Percentiles rank a stretch among this genome's conserved stretches.
Evolutionary conservation across 1,140 invertebrate genomes (phyloP).

Genomic region (Anastatus disparis): DNA sequence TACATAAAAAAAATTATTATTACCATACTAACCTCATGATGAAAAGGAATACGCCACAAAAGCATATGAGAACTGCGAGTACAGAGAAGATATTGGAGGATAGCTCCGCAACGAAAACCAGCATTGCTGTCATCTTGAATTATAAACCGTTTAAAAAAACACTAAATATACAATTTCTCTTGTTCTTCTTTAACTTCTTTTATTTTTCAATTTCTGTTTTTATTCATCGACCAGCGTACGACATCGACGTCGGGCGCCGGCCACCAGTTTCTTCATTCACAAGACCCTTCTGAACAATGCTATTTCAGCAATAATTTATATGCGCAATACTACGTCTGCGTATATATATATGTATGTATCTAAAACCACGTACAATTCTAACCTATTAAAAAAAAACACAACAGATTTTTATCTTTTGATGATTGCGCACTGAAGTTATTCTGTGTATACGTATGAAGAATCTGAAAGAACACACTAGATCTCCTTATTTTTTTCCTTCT

Average conservation of each 20-base stretch:
- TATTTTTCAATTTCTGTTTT: background rate
- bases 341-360: background rate
- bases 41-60: slow-evolving; percentile 72
- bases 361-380: background rate
- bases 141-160: no score
- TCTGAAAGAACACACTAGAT: no score
- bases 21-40: slow-evolving; percentile 70
- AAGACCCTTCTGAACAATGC: background rate
- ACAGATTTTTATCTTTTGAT: no score
- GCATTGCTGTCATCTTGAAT: slow-evolving; percentile 68
- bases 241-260: background rate
- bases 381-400: no score
- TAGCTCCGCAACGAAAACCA: slow-evolving; percentile 75
- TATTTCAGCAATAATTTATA: no score
- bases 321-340: no score
- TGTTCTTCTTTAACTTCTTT: no score
- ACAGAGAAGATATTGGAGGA: slow-evolving; percentile 79
- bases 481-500: no score
- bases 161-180: background rate
- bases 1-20: no score
- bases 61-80: slow-evolving; percentile 73
- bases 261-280: background rate
- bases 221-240: background rate
- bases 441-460: no score
- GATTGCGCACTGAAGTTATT: no score